These are phyloP conservation scores for Macroramphosus scolopax DNA, from an alignment of 2,797 vertebrate species.

Conservation along the genomic window DNA sequence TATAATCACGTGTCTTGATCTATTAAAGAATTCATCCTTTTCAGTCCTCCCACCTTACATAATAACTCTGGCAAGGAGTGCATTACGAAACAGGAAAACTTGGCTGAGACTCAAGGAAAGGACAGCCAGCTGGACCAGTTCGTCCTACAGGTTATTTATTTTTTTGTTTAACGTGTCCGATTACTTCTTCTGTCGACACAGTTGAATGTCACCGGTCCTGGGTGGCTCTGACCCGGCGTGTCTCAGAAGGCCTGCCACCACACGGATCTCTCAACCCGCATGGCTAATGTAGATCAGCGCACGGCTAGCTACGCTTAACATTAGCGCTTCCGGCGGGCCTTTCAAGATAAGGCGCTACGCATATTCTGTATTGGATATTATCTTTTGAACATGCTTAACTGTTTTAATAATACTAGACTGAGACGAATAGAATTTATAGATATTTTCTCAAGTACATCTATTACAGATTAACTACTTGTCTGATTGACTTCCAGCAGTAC, in stretches of 20 bases:
- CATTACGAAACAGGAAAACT: constrained; percentile 62
- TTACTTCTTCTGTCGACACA: background rate
- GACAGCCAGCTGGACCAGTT: background rate
- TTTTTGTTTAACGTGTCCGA: too few species aligned
- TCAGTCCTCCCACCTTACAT: constrained; percentile 28
- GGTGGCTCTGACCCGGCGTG: constrained; percentile 5
- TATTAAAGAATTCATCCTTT: constrained; percentile 5
- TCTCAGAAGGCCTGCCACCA: constrained; percentile 49
- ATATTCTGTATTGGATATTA: too few species aligned
- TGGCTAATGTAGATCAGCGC: constrained; percentile 24
- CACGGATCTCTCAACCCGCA: constrained; percentile 33
- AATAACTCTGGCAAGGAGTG: constrained; percentile 30
- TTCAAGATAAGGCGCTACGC: constrained; percentile 31
- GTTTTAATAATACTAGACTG: too few species aligned
- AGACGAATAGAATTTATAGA: too few species aligned
- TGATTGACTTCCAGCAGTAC: too few species aligned
- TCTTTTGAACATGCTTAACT: too few species aligned
- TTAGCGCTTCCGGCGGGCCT: background rate
- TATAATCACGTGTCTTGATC: too few species aligned
- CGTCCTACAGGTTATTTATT: too few species aligned
- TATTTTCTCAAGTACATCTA: too few species aligned
- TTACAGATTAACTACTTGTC: too few species aligned
- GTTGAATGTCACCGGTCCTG: background rate
- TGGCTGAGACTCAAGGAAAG: constrained; percentile 22
- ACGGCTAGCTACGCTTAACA: fast-evolving